Percentiles rank a stretch among this genome's conserved stretches.
Evolutionary conservation across 2,797 vertebrate species (phyloP).

Genomic region (Galago senegalensis): DNA sequence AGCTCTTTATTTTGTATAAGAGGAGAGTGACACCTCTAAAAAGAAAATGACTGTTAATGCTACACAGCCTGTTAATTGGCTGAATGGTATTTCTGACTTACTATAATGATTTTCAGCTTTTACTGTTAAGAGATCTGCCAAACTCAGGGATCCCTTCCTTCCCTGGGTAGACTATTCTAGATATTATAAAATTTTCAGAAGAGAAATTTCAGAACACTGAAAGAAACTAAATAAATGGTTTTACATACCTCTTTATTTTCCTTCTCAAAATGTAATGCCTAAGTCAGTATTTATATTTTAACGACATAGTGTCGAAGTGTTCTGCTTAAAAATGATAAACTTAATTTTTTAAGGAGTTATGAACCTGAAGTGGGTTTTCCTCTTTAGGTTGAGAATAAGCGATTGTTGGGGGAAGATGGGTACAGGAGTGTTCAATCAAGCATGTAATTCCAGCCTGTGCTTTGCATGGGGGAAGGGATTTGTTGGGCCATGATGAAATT

Average conservation of each 20-base stretch:
- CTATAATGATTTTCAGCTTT: slow-evolving; percentile 1
- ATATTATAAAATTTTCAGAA: slow-evolving; percentile 30
- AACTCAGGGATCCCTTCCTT: neutral
- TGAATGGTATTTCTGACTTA: slow-evolving; percentile 4
- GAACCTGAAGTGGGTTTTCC: slow-evolving; percentile 5
- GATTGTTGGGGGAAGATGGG: neutral
- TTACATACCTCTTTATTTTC: slow-evolving; percentile 37
- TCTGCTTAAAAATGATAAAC: slow-evolving; percentile 33
- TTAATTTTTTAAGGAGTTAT: slow-evolving; percentile 40
- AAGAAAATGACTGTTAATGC: slow-evolving; percentile 19
- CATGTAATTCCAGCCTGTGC: neutral
- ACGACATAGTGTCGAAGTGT: slow-evolving; percentile 40
- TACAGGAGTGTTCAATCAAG: neutral
- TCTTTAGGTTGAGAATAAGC: neutral
- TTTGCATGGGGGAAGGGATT: neutral
- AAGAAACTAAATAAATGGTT: slow-evolving; percentile 36
- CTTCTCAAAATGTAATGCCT: slow-evolving; percentile 25
- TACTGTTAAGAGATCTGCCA: neutral
- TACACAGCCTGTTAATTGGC: neutral
- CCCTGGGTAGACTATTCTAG: slow-evolving; percentile 8
- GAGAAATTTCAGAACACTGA: slow-evolving; percentile 56
- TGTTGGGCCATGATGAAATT: slow-evolving; percentile 36
- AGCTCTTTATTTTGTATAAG: slow-evolving; percentile 48
- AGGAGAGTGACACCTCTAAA: neutral
- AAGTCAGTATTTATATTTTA: neutral